Evolutionary conservation across 2,888 invertebrate genomes (phyloP).

Genomic region (Parasteatoda lunata): DNA sequence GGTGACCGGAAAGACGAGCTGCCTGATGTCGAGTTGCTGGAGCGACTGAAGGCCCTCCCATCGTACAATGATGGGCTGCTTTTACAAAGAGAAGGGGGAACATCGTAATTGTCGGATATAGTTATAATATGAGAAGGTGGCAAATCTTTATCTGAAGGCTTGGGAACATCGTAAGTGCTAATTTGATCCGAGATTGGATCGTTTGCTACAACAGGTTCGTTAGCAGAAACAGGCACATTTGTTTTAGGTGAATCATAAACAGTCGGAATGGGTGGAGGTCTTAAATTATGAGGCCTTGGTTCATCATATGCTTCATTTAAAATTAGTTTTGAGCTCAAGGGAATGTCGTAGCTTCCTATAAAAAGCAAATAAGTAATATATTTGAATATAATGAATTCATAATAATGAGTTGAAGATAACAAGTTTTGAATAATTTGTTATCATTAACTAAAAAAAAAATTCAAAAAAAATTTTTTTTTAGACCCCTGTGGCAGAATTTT

Average conservation of each 20-base stretch:
- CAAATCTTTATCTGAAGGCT: constrained; percentile 43
- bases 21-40: constrained; percentile 74
- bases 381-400: too few relatives aligned
- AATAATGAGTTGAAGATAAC: too few relatives aligned
- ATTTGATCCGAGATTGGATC: constrained; percentile 59
- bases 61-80: constrained; percentile 55
- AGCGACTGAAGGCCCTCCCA: constrained; percentile 72
- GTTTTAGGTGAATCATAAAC: constrained; percentile 70
- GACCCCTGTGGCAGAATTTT: too few relatives aligned
- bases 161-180: constrained; percentile 64
- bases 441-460: too few relatives aligned
- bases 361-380: background rate
- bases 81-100: constrained; percentile 70
- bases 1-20: constrained; percentile 74
- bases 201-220: constrained; percentile 13
- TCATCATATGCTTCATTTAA: constrained; percentile 64
- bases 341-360: constrained; percentile 76
- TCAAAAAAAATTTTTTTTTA: too few relatives aligned
- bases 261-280: constrained; percentile 32
- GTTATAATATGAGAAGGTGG: constrained; percentile 66
- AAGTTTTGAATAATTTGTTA: too few relatives aligned
- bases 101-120: constrained; percentile 71
- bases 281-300: constrained; percentile 51
- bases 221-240: constrained; percentile 28
- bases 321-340: constrained; percentile 75